Evolutionary conservation across 2,888 invertebrate genomes (phyloP).

Genomic region (Drosophila basisetae): DNA sequence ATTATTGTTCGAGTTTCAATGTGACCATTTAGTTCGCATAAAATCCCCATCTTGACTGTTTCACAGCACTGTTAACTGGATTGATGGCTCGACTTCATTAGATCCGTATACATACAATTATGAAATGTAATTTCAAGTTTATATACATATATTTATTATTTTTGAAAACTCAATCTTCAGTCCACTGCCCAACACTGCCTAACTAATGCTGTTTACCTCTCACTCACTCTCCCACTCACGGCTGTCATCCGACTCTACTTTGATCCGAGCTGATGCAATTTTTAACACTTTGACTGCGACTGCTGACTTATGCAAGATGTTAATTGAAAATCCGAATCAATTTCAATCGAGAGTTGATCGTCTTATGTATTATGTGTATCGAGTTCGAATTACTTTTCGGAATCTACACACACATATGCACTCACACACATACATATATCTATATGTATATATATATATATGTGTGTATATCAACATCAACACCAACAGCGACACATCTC

Average conservation of each 20-base stretch:
- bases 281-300: not conserved
- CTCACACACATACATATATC: not conserved
- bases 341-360: not conserved
- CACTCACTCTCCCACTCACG: not conserved
- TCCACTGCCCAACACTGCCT: not conserved
- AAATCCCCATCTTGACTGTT: not conserved
- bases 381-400: slow-evolving; percentile 15
- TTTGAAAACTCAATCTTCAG: not conserved
- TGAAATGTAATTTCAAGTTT: not conserved
- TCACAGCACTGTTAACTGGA: not conserved
- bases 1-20: not conserved
- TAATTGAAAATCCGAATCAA: slow-evolving; percentile 6
- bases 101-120: not conserved
- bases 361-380: slow-evolving; percentile 5
- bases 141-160: not conserved
- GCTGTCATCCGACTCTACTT: not conserved
- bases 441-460: not conserved
- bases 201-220: not conserved
- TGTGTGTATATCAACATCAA: not conserved
- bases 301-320: not conserved
- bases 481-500: not conserved
- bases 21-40: not conserved
- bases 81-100: not conserved
- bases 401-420: slow-evolving; percentile 8
- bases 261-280: not conserved